A percentile compares a stretch with the other conserved stretches of the same genome.
Evolutionary conservation across 2,797 vertebrate genomes (phyloP).

Genomic region (Pseudotriccus pelzelni): DNA sequence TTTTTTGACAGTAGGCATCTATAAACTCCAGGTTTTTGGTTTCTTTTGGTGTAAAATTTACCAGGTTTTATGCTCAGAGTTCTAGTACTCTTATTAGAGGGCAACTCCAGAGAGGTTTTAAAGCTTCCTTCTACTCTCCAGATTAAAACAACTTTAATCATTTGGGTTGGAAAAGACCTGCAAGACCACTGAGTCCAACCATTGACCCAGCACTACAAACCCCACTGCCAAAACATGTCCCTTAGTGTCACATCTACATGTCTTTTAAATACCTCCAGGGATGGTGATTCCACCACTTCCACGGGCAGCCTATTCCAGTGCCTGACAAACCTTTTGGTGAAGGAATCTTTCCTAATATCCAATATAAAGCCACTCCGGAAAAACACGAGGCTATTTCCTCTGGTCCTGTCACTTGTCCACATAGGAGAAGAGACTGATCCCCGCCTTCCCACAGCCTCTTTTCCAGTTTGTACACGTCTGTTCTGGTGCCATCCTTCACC

Average conservation of each 20-base stretch:
- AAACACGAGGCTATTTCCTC: neutral
- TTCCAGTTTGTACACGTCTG: neutral
- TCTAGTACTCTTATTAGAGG: neutral
- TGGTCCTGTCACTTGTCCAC: neutral
- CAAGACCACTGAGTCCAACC: neutral
- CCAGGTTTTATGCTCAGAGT: neutral
- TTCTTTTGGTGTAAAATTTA: neutral
- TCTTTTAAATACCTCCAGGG: neutral
- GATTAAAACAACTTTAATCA: neutral
- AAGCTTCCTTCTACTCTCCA: neutral
- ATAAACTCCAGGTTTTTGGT: neutral
- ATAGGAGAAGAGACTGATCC: neutral
- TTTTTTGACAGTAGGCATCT: neutral
- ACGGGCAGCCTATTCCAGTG: neutral
- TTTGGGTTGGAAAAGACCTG: neutral
- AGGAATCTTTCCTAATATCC: neutral
- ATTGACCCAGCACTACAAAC: neutral
- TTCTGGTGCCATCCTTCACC: neutral
- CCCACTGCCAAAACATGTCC: rapidly evolving
- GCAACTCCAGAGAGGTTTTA: neutral
- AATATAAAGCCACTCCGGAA: neutral
- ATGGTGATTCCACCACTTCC: too few relatives aligned
- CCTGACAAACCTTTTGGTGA: neutral
- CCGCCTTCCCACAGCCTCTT: neutral
- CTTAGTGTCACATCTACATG: neutral